Evolutionary conservation across 2,113 vertebrate species (phyloP).

Genomic region (Actenoides lindsayi): DNA sequence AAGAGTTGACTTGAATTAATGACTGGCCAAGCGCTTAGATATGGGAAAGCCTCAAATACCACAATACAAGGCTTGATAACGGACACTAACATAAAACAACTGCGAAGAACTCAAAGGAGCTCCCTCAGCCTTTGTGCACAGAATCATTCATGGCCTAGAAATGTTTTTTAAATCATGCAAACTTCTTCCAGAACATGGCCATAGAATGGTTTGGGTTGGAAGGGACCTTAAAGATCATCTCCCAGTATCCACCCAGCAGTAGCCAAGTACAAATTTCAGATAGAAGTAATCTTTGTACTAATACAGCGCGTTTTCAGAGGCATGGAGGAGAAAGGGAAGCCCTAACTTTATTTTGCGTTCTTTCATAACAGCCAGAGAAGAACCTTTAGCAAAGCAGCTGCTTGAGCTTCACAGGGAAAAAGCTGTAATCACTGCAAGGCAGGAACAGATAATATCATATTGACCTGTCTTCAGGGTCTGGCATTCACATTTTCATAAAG

Average conservation of each 20-base stretch:
- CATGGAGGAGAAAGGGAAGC: background rate
- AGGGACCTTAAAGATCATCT: background rate
- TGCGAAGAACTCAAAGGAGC: background rate
- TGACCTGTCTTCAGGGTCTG: slow-evolving; percentile 48
- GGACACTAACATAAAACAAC: background rate
- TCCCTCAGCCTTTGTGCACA: background rate
- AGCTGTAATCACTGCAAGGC: background rate
- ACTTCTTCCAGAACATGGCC: background rate
- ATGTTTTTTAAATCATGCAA: background rate
- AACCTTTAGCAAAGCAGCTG: slow-evolving; percentile 40
- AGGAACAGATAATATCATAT: slow-evolving; percentile 40
- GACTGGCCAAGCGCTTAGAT: background rate
- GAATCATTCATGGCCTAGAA: background rate
- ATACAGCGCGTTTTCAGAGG: accelerated
- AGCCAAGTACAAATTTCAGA: background rate
- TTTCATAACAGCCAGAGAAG: slow-evolving; percentile 1
- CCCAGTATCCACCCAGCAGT: background rate
- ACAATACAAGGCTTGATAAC: background rate
- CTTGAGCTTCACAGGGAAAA: background rate
- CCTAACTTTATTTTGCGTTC: background rate
- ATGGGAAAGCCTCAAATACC: background rate
- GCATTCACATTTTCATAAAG: slow-evolving; percentile 56
- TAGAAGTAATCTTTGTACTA: background rate
- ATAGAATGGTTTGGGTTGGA: background rate
- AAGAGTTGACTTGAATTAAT: background rate